Percentiles rank a stretch among this genome's conserved stretches.
phyloP scores from a whole-genome alignment of 2,888 invertebrate species.

The Pedicia rivosa region DNA sequence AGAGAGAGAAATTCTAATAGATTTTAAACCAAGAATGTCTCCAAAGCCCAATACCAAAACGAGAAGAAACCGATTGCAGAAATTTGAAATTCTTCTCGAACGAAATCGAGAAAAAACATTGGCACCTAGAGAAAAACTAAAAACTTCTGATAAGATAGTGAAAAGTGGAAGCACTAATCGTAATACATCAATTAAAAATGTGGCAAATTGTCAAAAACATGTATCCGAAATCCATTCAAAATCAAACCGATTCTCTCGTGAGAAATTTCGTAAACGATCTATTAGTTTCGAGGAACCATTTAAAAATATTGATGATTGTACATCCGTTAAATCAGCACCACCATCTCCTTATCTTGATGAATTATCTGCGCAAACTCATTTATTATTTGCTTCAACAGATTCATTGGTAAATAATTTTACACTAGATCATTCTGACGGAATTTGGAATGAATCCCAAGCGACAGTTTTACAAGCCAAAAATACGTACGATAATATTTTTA shows the following conservation, averaged over 20 bases:
- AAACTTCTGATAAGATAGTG: conserved; percentile 12
- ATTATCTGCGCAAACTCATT: conserved; percentile 33
- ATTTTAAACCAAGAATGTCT: conserved; percentile 64
- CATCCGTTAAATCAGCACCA: conserved; percentile 41
- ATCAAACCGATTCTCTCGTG: conserved; percentile 33
- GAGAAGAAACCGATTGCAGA: conserved; percentile 40
- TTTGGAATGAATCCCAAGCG: conserved; percentile 81
- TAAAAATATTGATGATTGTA: conserved; percentile 24
- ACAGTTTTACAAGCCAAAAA: conserved; percentile 65
- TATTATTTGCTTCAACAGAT: conserved; percentile 69
- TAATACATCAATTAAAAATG: conserved; percentile 14
- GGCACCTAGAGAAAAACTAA: conserved; percentile 46
- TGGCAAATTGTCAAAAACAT: conserved; percentile 14
- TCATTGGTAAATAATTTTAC: conserved; percentile 63
- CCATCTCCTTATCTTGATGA: conserved; percentile 41
- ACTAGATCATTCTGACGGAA: conserved; percentile 70
- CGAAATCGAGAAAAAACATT: conserved; percentile 39
- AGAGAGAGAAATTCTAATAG: conserved; percentile 69
- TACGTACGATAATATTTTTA: too few species aligned
- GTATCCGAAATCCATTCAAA: too few species aligned
- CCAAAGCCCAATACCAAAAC: conserved; percentile 42
- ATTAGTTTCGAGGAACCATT: conserved; percentile 50
- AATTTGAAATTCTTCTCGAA: conserved; percentile 59
- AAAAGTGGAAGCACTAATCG: conserved; percentile 11
- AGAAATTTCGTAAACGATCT: conserved; percentile 57